Evolutionary conservation across 2,888 invertebrate species (phyloP).

Genomic region (Scaptomyza flava): DNA sequence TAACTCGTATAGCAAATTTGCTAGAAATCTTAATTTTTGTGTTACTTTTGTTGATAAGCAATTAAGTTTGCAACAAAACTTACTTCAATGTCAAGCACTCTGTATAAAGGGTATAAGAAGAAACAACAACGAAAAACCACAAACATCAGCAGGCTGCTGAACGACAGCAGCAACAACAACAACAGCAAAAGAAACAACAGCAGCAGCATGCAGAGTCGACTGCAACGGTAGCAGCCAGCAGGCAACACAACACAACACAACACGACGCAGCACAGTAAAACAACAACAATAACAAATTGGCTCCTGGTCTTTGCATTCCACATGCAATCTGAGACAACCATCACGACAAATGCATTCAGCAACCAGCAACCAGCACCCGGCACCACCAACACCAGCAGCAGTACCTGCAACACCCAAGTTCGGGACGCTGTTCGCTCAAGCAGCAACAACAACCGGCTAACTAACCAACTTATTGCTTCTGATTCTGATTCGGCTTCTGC

Average conservation of each 20-base stretch:
- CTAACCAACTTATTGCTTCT: slow-evolving; percentile 55
- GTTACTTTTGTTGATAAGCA: background rate
- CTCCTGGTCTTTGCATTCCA: slow-evolving; percentile 83
- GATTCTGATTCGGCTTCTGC: slow-evolving; percentile 19
- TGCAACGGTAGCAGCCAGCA: slow-evolving; percentile 75
- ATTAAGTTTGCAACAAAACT: background rate
- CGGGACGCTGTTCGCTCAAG: slow-evolving; percentile 43
- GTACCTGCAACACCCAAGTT: slow-evolving; percentile 62
- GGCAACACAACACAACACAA: slow-evolving; percentile 56
- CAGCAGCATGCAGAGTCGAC: slow-evolving; percentile 41
- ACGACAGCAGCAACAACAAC: slow-evolving; percentile 27
- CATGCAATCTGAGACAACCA: slow-evolving; percentile 79
- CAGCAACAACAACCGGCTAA: slow-evolving; percentile 49
- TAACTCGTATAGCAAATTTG: too few relatives aligned
- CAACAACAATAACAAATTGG: slow-evolving; percentile 80
- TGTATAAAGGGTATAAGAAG: slow-evolving; percentile 33
- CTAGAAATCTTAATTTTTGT: too few relatives aligned
- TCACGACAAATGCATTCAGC: slow-evolving; percentile 79
- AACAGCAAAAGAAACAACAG: slow-evolving; percentile 10
- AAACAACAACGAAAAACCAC: slow-evolving; percentile 10
- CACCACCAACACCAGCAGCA: slow-evolving; percentile 24
- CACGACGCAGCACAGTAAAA: slow-evolving; percentile 1
- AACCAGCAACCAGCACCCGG: slow-evolving; percentile 4
- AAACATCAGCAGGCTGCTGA: slow-evolving; percentile 23
- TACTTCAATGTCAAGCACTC: background rate